These are phyloP conservation scores for Acipenser oxyrinchus DNA, from an alignment of 2,797 vertebrate species.

Conservation along the genomic window DNA sequence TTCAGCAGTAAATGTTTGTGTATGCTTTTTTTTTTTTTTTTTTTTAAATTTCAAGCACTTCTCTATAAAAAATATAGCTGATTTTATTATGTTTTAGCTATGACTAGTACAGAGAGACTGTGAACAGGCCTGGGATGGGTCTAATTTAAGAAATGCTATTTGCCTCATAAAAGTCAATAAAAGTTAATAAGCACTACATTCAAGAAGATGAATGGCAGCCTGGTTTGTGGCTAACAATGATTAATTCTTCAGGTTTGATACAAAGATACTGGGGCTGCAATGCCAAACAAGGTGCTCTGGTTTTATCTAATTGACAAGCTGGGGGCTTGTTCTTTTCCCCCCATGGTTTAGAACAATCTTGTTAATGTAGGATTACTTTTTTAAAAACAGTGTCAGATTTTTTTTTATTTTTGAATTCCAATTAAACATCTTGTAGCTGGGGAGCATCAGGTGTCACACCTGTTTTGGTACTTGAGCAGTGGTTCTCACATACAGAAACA, in stretches of 20 bases:
- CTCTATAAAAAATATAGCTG: too few species aligned
- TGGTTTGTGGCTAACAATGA: neutral
- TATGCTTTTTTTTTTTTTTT: too few species aligned
- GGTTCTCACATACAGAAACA: too few species aligned
- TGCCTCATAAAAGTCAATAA: slow-evolving; percentile 7
- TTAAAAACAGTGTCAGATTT: neutral
- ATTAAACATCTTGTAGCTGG: neutral
- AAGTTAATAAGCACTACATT: slow-evolving; percentile 9
- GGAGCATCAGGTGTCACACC: neutral
- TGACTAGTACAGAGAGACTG: neutral
- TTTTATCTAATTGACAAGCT: neutral
- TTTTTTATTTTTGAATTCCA: neutral
- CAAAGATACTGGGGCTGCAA: neutral
- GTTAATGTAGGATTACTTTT: neutral
- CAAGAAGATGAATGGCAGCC: neutral
- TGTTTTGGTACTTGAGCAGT: neutral
- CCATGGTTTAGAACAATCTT: neutral
- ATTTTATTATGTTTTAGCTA: too few species aligned
- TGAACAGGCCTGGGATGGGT: neutral
- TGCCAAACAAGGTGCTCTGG: neutral
- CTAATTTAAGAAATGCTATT: neutral
- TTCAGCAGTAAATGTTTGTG: too few species aligned
- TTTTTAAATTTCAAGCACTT: too few species aligned
- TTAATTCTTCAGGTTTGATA: slow-evolving; percentile 1
- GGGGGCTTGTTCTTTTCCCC: neutral